A percentile compares a stretch with the other conserved stretches of the same genome.
These are phyloP conservation scores for Oryzias celebensis DNA, from an alignment of 2,113 vertebrate genomes.

Conservation along the genomic window DNA sequence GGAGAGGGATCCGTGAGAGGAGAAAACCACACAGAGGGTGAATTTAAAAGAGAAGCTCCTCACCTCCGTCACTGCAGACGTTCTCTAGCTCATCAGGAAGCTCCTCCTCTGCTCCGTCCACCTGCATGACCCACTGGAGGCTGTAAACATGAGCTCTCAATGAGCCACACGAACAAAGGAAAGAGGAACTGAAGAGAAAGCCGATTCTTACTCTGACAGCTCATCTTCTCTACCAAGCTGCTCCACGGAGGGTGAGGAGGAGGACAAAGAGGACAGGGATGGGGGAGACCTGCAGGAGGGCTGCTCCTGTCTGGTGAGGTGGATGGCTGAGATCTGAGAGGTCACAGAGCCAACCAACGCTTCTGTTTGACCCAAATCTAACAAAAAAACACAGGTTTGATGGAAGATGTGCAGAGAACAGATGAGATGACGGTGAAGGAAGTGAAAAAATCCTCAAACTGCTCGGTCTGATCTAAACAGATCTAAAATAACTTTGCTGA, in stretches of 20 bases:
- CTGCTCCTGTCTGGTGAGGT: conserved; percentile 70
- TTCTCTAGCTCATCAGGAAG: conserved; percentile 81
- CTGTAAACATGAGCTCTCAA: conserved; percentile 29
- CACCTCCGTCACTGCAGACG: conserved; percentile 73
- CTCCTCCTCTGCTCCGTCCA: conserved; percentile 80
- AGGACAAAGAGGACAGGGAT: conserved; percentile 15
- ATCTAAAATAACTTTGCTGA: too few relatives aligned
- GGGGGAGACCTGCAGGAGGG: background rate
- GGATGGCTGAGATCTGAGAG: conserved; percentile 81
- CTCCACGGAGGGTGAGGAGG: conserved; percentile 15
- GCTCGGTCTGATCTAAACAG: too few relatives aligned
- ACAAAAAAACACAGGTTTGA: background rate
- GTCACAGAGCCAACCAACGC: conserved; percentile 74
- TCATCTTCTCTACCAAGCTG: conserved; percentile 22
- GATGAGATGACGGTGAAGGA: too few relatives aligned
- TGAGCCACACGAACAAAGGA: background rate
- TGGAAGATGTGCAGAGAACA: too few relatives aligned
- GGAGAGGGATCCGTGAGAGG: conserved; percentile 7
- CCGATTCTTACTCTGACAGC: conserved; percentile 57
- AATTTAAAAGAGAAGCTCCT: conserved; percentile 6
- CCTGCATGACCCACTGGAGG: conserved; percentile 42
- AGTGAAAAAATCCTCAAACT: too few relatives aligned
- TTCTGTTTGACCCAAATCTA: conserved; percentile 12
- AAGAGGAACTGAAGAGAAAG: background rate
- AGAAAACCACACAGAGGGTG: background rate